A percentile compares a stretch with the other conserved stretches of the same genome.
These are phyloP conservation scores for Heliconius sara DNA, from an alignment of 2,888 invertebrate genomes.

Conservation along the genomic window DNA sequence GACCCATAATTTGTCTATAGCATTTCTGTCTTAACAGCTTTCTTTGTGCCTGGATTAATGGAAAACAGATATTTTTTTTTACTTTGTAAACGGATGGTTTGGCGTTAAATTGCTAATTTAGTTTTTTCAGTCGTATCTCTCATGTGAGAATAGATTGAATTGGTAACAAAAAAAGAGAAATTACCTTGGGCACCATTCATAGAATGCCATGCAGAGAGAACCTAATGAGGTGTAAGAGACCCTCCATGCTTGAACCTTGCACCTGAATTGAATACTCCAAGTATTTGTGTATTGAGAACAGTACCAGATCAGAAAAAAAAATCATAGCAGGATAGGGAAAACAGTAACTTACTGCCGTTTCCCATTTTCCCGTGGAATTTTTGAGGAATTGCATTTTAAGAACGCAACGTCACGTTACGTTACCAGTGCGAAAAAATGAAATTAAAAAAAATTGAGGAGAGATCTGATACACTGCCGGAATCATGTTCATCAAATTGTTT, in stretches of 20 bases:
- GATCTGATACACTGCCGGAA: too few species aligned
- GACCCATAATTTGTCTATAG: constrained; percentile 52
- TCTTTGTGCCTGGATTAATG: constrained; percentile 36
- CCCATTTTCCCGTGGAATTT: neutral
- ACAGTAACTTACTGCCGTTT: neutral
- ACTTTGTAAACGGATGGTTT: neutral
- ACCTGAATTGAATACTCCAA: too few species aligned
- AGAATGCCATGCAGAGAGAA: neutral
- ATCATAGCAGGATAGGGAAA: neutral
- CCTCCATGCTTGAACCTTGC: too few species aligned
- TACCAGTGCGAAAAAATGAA: too few species aligned
- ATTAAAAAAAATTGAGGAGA: too few species aligned
- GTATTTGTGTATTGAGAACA: too few species aligned
- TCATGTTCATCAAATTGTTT: neutral
- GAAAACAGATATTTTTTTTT: neutral
- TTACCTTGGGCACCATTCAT: neutral
- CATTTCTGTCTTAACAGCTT: constrained; percentile 42
- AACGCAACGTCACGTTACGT: neutral
- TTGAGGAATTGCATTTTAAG: neutral
- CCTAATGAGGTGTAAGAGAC: too few species aligned
- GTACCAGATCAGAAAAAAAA: too few species aligned
- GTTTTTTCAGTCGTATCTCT: neutral
- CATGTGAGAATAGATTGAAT: neutral
- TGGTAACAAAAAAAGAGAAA: neutral
- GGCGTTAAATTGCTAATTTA: neutral